Evolutionary conservation across 2,888 invertebrate species (phyloP), one percentile per base, ranked within the genome.

Genomic region (Zele albiditarsus): DNA sequence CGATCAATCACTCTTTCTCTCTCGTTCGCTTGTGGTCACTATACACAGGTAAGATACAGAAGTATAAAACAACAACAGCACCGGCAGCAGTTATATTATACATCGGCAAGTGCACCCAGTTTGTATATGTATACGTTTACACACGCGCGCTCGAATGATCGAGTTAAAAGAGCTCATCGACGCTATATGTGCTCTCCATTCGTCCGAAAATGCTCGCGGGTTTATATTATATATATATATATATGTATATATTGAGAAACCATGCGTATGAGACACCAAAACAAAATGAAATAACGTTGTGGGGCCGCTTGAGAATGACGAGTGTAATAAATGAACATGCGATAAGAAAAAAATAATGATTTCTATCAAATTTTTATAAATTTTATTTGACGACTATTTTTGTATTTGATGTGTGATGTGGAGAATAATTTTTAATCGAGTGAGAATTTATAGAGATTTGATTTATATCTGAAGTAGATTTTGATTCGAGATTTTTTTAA

Each of bases 1-100:
- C 85, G 84, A 87, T 87, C 87, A 86, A 87, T 87, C 87, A 87
- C 85, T 82, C 82, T 80, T 79, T 82, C 82, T 83, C 60, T 63
- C 66, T 63, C 20, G 8, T 53, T 20, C 20, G 20, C 23, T 53
- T 20, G 16, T 46, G 16, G n/a, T 46, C 46, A 46, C 14, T 46
- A 16, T 46, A 42, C 14, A 42, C 42, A 42, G 49, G 70, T 65
- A 68, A 68, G 62, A 68, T 63, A 27, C 46, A 72, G 69, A 69
- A 49, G 57, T 42, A 66, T 46, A 46, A 46, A 46, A 46, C 46
- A 46, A 16, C 69, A 69, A 53, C 27, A 28, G 57, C 33, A 53
- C 3, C 69, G 57, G 23, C 27, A 28, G 57, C 33, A 53, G 69
- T 27, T 58, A 58, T 53, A 53, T 53, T 16, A 53, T 27, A 23